Percentiles rank a stretch among this genome's conserved stretches.
These are phyloP conservation scores for Corythornis madagascariensis DNA, from an alignment of 2,113 vertebrate genomes.

Conservation along the genomic window DNA sequence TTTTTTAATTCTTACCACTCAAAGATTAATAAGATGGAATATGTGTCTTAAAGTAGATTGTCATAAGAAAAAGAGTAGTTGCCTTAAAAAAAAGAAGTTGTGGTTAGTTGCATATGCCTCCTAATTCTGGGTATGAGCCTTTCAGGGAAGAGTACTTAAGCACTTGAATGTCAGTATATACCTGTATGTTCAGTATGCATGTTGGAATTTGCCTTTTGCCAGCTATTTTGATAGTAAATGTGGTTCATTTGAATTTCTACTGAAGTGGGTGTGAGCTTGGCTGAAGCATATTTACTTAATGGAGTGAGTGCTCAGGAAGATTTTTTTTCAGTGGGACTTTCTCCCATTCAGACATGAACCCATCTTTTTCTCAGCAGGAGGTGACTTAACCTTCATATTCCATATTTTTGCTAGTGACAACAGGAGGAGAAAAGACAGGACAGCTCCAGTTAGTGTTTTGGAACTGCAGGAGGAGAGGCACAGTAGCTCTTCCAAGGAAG, in stretches of 20 bases:
- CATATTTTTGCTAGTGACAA: not conserved
- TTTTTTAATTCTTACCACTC: not conserved
- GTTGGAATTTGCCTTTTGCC: slow-evolving; percentile 49
- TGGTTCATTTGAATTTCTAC: slow-evolving; percentile 32
- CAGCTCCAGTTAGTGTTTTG: not conserved
- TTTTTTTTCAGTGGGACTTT: not conserved
- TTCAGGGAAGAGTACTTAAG: not conserved
- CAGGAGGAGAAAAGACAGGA: not conserved
- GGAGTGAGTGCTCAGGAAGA: not conserved
- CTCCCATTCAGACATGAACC: not conserved
- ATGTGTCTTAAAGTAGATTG: not conserved
- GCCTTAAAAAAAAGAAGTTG: not conserved
- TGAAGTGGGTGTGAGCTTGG: slow-evolving; percentile 23
- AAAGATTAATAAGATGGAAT: not conserved
- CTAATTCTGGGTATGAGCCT: not conserved
- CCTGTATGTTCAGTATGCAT: slow-evolving; percentile 38
- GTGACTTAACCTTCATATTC: not conserved
- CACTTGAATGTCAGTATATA: not conserved
- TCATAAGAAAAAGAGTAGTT: not conserved
- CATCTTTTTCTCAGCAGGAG: not conserved
- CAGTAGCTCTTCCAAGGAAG: not conserved
- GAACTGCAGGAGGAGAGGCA: not conserved
- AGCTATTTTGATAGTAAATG: slow-evolving; percentile 60
- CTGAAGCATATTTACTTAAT: not conserved
- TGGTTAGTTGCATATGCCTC: not conserved